Base-by-base conservation (phyloP, 2,888 invertebrate genomes). In the Eilema depressum region DNA sequence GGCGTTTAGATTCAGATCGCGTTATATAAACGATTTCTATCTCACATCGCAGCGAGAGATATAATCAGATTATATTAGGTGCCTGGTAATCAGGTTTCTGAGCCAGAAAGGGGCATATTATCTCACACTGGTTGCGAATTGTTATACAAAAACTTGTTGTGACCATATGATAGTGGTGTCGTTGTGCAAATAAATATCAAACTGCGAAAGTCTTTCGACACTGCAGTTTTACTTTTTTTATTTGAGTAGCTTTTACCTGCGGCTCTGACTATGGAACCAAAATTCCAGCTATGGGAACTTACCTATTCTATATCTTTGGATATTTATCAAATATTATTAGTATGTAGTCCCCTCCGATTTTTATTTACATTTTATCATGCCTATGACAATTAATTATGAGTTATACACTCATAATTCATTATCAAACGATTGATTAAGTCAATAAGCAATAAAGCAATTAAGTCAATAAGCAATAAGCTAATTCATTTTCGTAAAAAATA, bases 141-240 rank as follows among this genome's bases (percentile, higher is more conserved):
- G 23, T 28, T n/a, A 17, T 28, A 67, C 61, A 67, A 53, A 67
- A 67, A 67, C n/a, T 12, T 67, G 60, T 60, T 28, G 23, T 41
- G 41, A 8, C 26, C 20, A 20, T n/a, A n/a, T n/a, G n/a, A n/a
- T n/a, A 25, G 14, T 12, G 33, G 33, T 23, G 23, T 33, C 7
- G 14, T 23, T 59, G 53, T 53, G 53, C n/a, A 53, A 53, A 53
- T 53, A 37, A 37, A 47, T 47, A 47, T 47, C 47, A 47, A 20
- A 20, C 1, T 41, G 17, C 41, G 41, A 17, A 17, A 47, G 47
- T 20, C 47, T 47, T 47, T 20, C 47, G 47, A 47, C 20, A 47
- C 20, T 47, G 8, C 30, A 23, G 14, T 20, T 57, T 25, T 23
- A 33, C 20, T 5, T 47, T 33, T 47, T 20, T 47, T 20, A 47